Percentiles rank a stretch among this genome's conserved stretches.
Evolutionary conservation across 1,140 invertebrate species (phyloP).

Genomic region (Anagrus nilaparvatae): DNA sequence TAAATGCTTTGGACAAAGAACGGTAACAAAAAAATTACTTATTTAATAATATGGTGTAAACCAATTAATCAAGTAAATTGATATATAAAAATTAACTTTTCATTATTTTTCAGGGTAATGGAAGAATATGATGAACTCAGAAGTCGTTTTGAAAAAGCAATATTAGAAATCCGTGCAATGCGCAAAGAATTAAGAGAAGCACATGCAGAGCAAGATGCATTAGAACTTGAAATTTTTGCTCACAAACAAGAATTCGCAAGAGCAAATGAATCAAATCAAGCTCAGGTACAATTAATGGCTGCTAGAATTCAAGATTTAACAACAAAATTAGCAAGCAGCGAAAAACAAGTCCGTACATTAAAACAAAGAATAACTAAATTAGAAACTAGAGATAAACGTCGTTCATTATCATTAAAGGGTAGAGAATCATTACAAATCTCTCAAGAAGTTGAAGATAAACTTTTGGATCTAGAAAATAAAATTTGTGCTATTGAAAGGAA

Average conservation of each 20-base stretch:
- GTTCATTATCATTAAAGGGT: slow-evolving; percentile 72
- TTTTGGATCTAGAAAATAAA: slow-evolving; percentile 68
- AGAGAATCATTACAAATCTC: slow-evolving; percentile 65
- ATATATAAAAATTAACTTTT: neutral
- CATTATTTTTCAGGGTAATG: slow-evolving; percentile 45
- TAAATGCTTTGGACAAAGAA: slow-evolving; percentile 64
- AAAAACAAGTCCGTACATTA: slow-evolving; percentile 67
- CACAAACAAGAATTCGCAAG: slow-evolving; percentile 61
- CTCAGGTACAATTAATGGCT: slow-evolving; percentile 69
- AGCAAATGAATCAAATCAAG: slow-evolving; percentile 56
- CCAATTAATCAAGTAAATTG: neutral
- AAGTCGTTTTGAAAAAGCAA: slow-evolving; percentile 67
- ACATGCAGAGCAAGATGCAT: slow-evolving; percentile 64
- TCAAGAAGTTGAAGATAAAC: slow-evolving; percentile 74
- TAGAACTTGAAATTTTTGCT: slow-evolving; percentile 65
- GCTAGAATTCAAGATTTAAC: slow-evolving; percentile 77
- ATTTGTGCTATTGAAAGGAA: slow-evolving; percentile 53
- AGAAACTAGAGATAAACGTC: slow-evolving; percentile 64
- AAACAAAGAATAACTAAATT: slow-evolving; percentile 71
- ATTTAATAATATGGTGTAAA: neutral
- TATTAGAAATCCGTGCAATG: slow-evolving; percentile 71
- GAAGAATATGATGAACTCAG: slow-evolving; percentile 70
- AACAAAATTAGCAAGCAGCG: slow-evolving; percentile 65
- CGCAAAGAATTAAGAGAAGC: slow-evolving; percentile 72
- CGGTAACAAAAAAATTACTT: slow-evolving; percentile 28